Conservation (phyloP, 2,888 invertebrate genomes). For the Drosophila mayaguana region DNA sequence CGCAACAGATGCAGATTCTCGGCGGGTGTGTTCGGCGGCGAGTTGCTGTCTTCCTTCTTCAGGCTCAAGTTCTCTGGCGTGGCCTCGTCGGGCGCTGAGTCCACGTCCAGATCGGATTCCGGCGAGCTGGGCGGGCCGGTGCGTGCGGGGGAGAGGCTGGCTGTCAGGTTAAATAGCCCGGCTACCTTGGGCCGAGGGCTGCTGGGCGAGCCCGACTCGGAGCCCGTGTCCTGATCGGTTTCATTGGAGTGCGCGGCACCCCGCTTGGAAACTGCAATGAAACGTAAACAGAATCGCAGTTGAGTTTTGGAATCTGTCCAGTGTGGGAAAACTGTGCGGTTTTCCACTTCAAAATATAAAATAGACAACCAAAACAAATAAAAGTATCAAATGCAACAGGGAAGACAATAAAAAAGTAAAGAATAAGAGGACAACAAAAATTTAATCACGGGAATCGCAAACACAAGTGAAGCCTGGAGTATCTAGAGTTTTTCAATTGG, state of each 20-base stretch:
- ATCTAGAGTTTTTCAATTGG: conserved; percentile 4
- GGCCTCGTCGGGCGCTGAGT: conserved; percentile 86
- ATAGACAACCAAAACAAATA: conserved; percentile 57
- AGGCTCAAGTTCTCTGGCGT: conserved; percentile 93
- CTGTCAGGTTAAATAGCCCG: conserved; percentile 79
- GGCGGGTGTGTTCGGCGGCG: conserved; percentile 85
- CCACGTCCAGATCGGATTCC: conserved; percentile 85
- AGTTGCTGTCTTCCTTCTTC: conserved; percentile 87
- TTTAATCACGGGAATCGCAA: conserved; percentile 74
- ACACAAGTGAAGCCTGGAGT: conserved; percentile 40
- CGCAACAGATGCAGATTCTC: conserved; percentile 83
- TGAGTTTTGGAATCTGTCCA: conserved; percentile 6
- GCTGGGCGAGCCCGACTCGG: conserved; percentile 84
- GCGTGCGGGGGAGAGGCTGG: conserved; percentile 84
- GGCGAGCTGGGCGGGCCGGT: conserved; percentile 85
- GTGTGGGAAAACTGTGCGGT: conserved; percentile 62
- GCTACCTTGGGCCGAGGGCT: conserved; percentile 83
- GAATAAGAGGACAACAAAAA: conserved; percentile 37
- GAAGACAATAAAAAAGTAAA: conserved; percentile 4
- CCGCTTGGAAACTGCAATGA: conserved; percentile 83
- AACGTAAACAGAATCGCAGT: conserved; percentile 5
- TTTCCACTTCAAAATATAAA: conserved; percentile 51
- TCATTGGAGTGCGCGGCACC: conserved; percentile 84
- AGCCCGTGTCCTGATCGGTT: conserved; percentile 85
- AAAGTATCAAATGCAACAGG: conserved; percentile 69